Evolutionary conservation across 2,888 invertebrate species (phyloP), one percentile per base, ranked within the genome.

Genomic region (Bursaphelenchus okinawaensis): DNA sequence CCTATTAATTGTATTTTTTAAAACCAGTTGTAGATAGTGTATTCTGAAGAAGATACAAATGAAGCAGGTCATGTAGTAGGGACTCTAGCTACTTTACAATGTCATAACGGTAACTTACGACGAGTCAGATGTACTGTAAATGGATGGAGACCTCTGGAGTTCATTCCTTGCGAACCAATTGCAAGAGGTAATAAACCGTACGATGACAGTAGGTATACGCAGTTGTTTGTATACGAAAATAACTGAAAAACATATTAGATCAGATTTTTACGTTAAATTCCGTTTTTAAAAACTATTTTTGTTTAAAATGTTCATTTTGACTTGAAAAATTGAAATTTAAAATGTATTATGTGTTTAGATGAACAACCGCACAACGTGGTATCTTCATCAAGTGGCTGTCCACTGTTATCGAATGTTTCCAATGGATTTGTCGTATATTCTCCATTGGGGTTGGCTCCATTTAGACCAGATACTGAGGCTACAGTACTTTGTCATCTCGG

Each of bases 401-500:
- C 52, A n/a, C 51, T 58, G 12, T 27, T 68, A 16, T 50, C 56
- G 24, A 64, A 51, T 31, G 40, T 68, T 29, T 19, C 52, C 19
- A 60, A 68, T 51, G 62, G 64, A 12, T 58, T 61, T 24, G 57
- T 75, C 9, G 52, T 56, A 19, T 73, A 73, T 60, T 65, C 61
- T 12, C 40, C 61, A 1, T 55, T 66, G n/a, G 69, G 69, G n/a
- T 26, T 65, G 7, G 59, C 61, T 7, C 68, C 69, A 1, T 72
- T 67, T 54, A 54, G 66, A 9, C 70, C 70, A 31, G 75, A 72
- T 20, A 72, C 76, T 3, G 68, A 68, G 1, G 76, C 73, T 8
- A 73, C 71, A 4, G 68, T 77, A 3, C 62, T 61, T 23, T 75
- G 77, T 66, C 62, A 69, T 55, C 56, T 72, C 16, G 76, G 75